Evolutionary conservation across 2,113 vertebrate species (phyloP).

Genomic region (Corythornis vintsioides): DNA sequence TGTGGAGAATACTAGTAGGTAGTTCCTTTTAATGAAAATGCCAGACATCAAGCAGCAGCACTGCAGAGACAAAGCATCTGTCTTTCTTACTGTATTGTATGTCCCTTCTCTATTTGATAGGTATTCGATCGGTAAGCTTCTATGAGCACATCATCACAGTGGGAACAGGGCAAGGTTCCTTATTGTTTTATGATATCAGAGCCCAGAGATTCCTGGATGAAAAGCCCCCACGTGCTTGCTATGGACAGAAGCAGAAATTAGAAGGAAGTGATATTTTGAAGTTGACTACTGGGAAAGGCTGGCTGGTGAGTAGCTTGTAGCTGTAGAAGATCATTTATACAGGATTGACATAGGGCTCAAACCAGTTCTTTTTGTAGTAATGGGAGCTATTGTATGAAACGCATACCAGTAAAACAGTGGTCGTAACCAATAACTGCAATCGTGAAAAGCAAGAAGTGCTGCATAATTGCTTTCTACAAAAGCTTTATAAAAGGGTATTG

Average conservation of each 20-base stretch:
- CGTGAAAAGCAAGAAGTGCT: neutral
- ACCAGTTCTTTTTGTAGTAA: neutral
- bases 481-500: neutral
- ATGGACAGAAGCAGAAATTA: slow-evolving; percentile 79
- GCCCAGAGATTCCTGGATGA: slow-evolving; percentile 94
- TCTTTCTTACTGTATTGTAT: neutral
- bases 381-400: neutral
- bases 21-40: neutral
- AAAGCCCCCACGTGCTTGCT: slow-evolving; percentile 69
- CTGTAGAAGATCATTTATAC: neutral
- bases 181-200: slow-evolving; percentile 95
- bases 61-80: neutral
- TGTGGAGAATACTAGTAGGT: neutral
- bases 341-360: fast-evolving
- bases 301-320: slow-evolving; percentile 85
- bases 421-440: neutral
- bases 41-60: neutral
- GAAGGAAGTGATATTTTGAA: slow-evolving; percentile 89
- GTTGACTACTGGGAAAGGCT: slow-evolving; percentile 92
- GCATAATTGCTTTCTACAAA: neutral
- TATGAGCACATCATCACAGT: slow-evolving; percentile 98
- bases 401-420: neutral
- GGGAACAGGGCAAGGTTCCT: slow-evolving; percentile 94
- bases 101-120: slow-evolving; percentile 65
- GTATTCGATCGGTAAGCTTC: slow-evolving; percentile 98